Evolutionary conservation across 2,113 vertebrate species (phyloP).

Genomic region (Pelodiscus sinensis): DNA sequence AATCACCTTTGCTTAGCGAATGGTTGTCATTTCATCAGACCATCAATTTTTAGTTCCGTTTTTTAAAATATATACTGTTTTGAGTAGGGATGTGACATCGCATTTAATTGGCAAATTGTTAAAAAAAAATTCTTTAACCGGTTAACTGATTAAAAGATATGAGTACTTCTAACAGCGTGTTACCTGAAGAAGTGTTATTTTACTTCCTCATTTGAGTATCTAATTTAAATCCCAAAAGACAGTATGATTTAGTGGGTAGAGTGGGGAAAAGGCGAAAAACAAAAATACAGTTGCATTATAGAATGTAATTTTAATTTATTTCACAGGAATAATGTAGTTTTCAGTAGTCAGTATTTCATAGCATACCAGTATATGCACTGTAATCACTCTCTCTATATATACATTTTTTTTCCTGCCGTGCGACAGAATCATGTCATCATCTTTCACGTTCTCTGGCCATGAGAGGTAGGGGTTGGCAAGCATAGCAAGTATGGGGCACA

Average conservation of each 20-base stretch:
- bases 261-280: background rate
- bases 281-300: background rate
- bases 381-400: no score
- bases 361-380: background rate
- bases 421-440: no score
- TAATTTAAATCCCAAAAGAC: background rate
- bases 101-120: no score
- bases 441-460: no score
- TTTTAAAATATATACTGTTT: fast-evolving
- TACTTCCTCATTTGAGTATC: background rate
- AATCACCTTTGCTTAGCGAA: background rate
- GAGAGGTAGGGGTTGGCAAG: no score
- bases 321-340: background rate
- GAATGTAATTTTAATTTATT: background rate
- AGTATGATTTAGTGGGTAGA: background rate
- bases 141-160: background rate
- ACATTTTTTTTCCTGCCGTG: no score
- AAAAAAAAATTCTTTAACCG: no score
- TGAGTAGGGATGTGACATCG: background rate
- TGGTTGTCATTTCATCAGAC: background rate
- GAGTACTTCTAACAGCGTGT: background rate
- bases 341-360: background rate
- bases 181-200: background rate
- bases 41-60: background rate
- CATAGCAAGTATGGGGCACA: no score